Evolutionary conservation across 2,888 invertebrate species (phyloP).

Genomic region (Oasisia sp.): DNA sequence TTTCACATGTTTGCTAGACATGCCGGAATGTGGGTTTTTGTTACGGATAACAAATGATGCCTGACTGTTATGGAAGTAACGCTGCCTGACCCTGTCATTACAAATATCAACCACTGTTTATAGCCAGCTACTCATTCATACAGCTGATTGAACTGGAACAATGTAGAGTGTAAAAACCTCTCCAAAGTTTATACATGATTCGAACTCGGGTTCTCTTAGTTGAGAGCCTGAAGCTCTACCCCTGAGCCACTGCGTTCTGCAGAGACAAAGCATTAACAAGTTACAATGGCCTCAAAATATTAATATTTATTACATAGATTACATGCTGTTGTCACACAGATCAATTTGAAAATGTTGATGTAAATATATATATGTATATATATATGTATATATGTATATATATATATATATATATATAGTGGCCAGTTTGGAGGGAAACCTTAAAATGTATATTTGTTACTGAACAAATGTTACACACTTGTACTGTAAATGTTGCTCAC

Average conservation of each 20-base stretch:
- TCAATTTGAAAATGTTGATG: too few relatives aligned
- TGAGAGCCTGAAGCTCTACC: too few relatives aligned
- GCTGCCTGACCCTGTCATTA: not conserved
- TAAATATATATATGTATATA: too few relatives aligned
- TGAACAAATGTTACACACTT: not conserved
- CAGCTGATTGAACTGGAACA: too few relatives aligned
- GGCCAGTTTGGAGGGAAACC: not conserved
- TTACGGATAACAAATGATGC: not conserved
- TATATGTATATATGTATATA: too few relatives aligned
- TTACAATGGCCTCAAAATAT: not conserved
- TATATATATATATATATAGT: too few relatives aligned
- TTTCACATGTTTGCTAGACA: not conserved
- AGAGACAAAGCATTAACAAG: not conserved
- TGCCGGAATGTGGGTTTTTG: not conserved
- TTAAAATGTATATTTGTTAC: not conserved
- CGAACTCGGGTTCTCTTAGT: too few relatives aligned
- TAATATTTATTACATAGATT: too few relatives aligned
- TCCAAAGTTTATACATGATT: too few relatives aligned
- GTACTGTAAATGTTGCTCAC: not conserved
- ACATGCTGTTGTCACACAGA: not conserved
- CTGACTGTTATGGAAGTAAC: not conserved
- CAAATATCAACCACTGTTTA: too few relatives aligned
- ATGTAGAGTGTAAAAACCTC: too few relatives aligned
- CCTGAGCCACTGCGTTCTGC: not conserved
- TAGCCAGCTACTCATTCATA: too few relatives aligned